These are phyloP conservation scores for Meiosimyza platycephala DNA, from an alignment of 2,888 invertebrate species.

Conservation along the genomic window DNA sequence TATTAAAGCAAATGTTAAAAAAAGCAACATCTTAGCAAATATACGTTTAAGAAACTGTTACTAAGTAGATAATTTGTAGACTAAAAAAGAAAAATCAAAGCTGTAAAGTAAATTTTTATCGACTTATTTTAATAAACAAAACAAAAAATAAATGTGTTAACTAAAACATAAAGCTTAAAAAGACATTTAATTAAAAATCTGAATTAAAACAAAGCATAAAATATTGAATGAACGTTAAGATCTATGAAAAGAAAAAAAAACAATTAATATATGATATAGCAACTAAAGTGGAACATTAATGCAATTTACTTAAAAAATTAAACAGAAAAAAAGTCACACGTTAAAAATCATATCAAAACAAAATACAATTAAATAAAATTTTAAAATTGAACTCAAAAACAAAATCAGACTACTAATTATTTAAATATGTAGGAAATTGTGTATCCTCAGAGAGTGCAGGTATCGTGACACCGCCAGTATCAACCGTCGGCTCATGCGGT, in stretches of 20 bases:
- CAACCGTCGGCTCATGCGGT: conserved; percentile 61
- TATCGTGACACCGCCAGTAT: conserved; percentile 65
- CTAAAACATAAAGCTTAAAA: conserved; percentile 25
- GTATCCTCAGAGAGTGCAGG: conserved; percentile 64
- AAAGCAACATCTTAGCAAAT: conserved; percentile 26
- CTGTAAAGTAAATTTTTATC: conserved; percentile 34
- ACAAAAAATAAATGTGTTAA: conserved; percentile 25
- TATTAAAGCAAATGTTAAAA: conserved; percentile 25
- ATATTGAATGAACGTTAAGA: conserved; percentile 21
- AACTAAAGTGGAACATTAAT: conserved; percentile 27
- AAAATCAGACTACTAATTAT: conserved; percentile 42
- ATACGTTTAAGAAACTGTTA: conserved; percentile 30
- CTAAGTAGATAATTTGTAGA: conserved; percentile 36
- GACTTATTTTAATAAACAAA: conserved; percentile 17
- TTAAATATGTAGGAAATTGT: conserved; percentile 62
- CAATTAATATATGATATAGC: not conserved
- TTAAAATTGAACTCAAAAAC: conserved; percentile 46
- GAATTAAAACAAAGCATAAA: conserved; percentile 18
- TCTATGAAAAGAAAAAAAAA: conserved; percentile 10
- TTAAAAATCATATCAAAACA: conserved; percentile 56
- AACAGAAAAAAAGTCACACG: conserved; percentile 44
- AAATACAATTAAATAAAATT: conserved; percentile 42
- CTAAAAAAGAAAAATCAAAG: conserved; percentile 20
- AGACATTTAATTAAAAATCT: conserved; percentile 9
- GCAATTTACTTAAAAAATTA: conserved; percentile 37